Conservation (phyloP, 2,888 invertebrate species). For the Tortrix viridana region DNA sequence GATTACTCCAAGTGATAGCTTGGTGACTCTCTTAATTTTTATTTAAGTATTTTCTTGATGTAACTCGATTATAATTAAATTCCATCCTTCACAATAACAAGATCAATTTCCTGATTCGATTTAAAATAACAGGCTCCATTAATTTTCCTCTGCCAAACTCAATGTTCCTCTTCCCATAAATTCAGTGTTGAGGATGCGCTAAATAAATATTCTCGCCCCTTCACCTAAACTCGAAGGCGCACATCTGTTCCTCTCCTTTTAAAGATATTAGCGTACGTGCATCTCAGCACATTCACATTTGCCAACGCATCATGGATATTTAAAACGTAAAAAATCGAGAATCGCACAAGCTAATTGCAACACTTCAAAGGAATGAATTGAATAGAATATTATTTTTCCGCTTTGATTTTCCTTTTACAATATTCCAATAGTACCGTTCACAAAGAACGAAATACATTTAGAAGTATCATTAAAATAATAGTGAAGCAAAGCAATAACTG, state of each 20-base stretch:
- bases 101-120: not conserved
- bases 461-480: constrained; percentile 9
- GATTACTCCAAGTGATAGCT: no score
- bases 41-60: no score
- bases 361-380: constrained; percentile 7
- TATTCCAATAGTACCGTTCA: not conserved
- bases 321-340: constrained; percentile 3
- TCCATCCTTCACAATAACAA: not conserved
- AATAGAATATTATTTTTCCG: constrained; percentile 13
- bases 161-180: constrained; percentile 43
- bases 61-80: not conserved
- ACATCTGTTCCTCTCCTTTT: constrained; percentile 62
- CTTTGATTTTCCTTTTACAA: constrained; percentile 4
- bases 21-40: no score
- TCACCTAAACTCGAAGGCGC: constrained; percentile 50
- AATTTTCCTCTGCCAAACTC: constrained; percentile 15
- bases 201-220: constrained; percentile 57
- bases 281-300: constrained; percentile 41
- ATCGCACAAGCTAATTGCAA: constrained; percentile 4
- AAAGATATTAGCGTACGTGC: constrained; percentile 55
- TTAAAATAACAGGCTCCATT: constrained; percentile 17
- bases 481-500: not conserved
- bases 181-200: constrained; percentile 50
- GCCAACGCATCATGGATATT: not conserved
- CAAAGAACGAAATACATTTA: not conserved